Conservation (phyloP, 2,888 invertebrate genomes). For the Ypsolopha scabrella region DNA sequence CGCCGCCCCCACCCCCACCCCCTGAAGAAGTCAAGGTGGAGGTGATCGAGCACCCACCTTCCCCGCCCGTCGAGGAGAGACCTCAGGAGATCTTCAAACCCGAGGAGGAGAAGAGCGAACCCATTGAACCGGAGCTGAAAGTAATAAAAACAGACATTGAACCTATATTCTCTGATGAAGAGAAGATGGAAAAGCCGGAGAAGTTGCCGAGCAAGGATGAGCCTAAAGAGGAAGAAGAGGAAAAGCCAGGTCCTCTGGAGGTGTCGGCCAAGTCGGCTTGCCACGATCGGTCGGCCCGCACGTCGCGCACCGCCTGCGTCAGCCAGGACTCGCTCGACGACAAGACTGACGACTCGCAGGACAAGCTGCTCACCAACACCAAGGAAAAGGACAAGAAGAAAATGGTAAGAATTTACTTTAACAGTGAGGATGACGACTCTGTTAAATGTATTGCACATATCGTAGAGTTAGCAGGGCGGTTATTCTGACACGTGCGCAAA, state of each 20-base stretch:
- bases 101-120: not conserved
- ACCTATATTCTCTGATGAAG: constrained; percentile 10
- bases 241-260: constrained; percentile 36
- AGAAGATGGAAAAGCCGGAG: constrained; percentile 14
- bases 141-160: constrained; percentile 12
- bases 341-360: constrained; percentile 64
- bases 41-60: constrained; percentile 8
- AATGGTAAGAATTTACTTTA: constrained; percentile 42
- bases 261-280: constrained; percentile 52
- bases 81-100: too few relatives aligned
- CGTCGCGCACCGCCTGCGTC: constrained; percentile 29
- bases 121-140: constrained; percentile 5
- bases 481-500: too few relatives aligned
- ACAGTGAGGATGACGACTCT: too few relatives aligned
- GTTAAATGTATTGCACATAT: too few relatives aligned
- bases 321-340: constrained; percentile 58
- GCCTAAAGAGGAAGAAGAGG: constrained; percentile 34
- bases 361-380: constrained; percentile 36
- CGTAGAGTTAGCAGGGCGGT: too few relatives aligned
- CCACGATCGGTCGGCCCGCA: constrained; percentile 52
- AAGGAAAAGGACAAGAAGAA: constrained; percentile 64
- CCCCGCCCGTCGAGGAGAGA: not conserved
- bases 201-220: constrained; percentile 18
- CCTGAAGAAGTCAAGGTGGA: constrained; percentile 14
- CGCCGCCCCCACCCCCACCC: constrained; percentile 7